Percentiles rank a stretch among this genome's conserved stretches.
Evolutionary conservation across 1,140 invertebrate genomes (phyloP).

Genomic region (Berghia stephanieae): DNA sequence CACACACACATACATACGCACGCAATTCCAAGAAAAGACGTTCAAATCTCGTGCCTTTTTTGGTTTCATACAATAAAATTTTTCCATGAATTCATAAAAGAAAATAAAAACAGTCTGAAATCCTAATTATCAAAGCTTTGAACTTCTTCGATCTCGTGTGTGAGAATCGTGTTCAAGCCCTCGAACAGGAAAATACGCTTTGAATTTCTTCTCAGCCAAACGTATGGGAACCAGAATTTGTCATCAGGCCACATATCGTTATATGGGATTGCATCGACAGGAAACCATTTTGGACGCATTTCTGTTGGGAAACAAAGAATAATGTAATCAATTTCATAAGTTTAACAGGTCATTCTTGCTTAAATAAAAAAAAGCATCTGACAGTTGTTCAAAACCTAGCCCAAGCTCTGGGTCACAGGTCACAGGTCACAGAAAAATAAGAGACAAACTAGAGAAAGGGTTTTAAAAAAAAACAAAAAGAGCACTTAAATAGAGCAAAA

Average conservation of each 20-base stretch:
- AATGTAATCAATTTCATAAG: neutral
- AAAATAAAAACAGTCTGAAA: neutral
- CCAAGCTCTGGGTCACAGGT: too few relatives aligned
- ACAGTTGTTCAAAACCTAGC: too few relatives aligned
- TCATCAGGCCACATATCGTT: conserved; percentile 79
- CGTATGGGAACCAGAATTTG: conserved; percentile 74
- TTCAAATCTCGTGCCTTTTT: neutral
- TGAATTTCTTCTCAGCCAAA: conserved; percentile 72
- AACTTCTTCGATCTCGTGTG: conserved; percentile 47
- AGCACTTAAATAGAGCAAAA: too few relatives aligned
- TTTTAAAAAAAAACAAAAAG: too few relatives aligned
- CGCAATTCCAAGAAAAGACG: neutral
- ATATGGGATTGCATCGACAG: conserved; percentile 71
- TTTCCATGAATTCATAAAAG: neutral
- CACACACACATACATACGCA: neutral
- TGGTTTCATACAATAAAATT: neutral
- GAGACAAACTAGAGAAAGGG: too few relatives aligned
- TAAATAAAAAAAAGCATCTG: neutral
- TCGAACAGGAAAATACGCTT: conserved; percentile 70
- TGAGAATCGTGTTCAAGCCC: conserved; percentile 54
- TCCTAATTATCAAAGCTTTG: conserved; percentile 28
- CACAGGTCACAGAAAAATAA: too few relatives aligned
- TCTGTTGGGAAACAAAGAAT: conserved; percentile 65
- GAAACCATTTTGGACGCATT: conserved; percentile 78
- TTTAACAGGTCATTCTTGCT: neutral